Evolutionary conservation across 1,140 invertebrate species (phyloP).

Genomic region (Monochamus saltuarius): DNA sequence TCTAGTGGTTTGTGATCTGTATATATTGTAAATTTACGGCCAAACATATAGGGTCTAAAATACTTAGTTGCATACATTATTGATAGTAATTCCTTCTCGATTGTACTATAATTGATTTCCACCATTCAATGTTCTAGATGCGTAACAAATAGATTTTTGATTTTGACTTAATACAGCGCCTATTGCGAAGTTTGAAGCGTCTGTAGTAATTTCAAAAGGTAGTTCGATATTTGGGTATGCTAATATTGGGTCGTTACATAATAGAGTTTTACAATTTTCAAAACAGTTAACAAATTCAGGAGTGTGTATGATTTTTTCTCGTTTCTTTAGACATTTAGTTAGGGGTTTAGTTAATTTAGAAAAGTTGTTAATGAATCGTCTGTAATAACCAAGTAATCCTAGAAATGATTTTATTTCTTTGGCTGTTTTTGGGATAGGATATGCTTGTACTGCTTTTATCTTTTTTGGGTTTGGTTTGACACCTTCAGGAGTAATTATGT

Average conservation of each 20-base stretch:
- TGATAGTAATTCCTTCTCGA: conserved; percentile 50
- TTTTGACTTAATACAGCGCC: conserved; percentile 33
- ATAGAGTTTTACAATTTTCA: conserved; percentile 15
- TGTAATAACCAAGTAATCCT: conserved; percentile 30
- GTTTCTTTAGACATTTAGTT: conserved; percentile 18
- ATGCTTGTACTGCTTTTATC: conserved; percentile 32
- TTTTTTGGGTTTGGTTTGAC: conserved; percentile 37
- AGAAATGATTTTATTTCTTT: conserved; percentile 40
- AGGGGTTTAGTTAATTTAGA: conserved; percentile 26
- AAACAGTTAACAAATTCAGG: conserved; percentile 20
- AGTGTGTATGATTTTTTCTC: conserved; percentile 8
- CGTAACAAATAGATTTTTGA: conserved; percentile 33
- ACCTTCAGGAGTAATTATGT: conserved; percentile 32
- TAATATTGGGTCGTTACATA: conserved; percentile 9
- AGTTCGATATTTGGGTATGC: conserved; percentile 6
- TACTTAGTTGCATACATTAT: conserved; percentile 46
- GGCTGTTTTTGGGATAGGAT: conserved; percentile 33
- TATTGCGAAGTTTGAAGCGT: conserved; percentile 33
- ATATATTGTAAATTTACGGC: conserved; percentile 50
- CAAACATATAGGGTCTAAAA: conserved; percentile 53
- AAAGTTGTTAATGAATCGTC: conserved; percentile 38
- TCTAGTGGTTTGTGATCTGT: conserved; percentile 54
- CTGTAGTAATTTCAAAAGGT: conserved; percentile 17
- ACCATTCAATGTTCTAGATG: conserved; percentile 30
- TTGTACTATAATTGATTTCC: conserved; percentile 39